Conservation (phyloP, 2,797 vertebrate species). For the Selene dorsalis region DNA sequence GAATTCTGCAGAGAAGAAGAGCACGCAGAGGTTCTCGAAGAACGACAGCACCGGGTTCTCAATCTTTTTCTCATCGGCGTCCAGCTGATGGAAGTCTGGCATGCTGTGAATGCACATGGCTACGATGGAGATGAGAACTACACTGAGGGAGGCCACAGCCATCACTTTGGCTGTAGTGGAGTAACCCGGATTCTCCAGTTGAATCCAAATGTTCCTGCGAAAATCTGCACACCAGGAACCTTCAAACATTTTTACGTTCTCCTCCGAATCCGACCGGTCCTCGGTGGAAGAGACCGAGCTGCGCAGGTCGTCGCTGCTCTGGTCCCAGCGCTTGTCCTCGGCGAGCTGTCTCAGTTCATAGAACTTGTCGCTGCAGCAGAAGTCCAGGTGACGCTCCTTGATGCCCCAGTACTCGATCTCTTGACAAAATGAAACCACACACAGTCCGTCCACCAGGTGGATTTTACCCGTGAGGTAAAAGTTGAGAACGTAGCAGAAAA, state of each 20-base stretch:
- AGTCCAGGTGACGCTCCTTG: conserved; percentile 90
- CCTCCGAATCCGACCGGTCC: conserved; percentile 88
- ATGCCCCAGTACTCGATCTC: conserved; percentile 99
- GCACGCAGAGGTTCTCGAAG: conserved; percentile 90
- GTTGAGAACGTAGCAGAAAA: conserved; percentile 93
- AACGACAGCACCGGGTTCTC: conserved; percentile 88
- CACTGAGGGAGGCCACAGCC: conserved; percentile 88
- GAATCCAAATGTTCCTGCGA: conserved; percentile 91
- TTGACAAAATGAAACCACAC: conserved; percentile 93
- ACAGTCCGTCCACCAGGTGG: conserved; percentile 93
- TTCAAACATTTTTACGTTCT: conserved; percentile 89
- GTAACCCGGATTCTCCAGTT: conserved; percentile 91
- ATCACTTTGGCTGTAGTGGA: conserved; percentile 90
- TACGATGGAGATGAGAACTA: conserved; percentile 91
- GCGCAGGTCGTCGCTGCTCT: conserved; percentile 83
- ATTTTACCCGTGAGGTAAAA: conserved; percentile 96
- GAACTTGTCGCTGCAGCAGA: conserved; percentile 91
- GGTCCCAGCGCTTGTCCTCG: conserved; percentile 85
- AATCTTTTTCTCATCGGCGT: conserved; percentile 84
- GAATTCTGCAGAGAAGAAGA: conserved; percentile 92
- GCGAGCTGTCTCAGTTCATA: conserved; percentile 88
- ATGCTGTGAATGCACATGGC: conserved; percentile 98
- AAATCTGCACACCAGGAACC: conserved; percentile 86
- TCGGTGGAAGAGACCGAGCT: conserved; percentile 85
- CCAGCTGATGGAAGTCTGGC: conserved; percentile 89